Percentiles rank a stretch among this genome's conserved stretches.
Evolutionary conservation across 2,113 vertebrate species (phyloP).

Genomic region (Notothenia coriiceps): DNA sequence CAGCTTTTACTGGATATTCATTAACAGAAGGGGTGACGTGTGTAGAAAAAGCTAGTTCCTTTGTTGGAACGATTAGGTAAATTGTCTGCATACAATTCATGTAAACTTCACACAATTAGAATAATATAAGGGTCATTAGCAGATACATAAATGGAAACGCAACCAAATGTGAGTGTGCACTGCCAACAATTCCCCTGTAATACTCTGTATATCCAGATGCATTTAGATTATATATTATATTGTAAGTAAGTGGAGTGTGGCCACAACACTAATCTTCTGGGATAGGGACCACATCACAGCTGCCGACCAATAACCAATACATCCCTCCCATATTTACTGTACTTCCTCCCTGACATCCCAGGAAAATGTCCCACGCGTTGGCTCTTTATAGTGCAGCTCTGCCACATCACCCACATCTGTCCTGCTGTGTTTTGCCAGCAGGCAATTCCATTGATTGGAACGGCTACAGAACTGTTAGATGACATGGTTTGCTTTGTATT

Average conservation of each 20-base stretch:
- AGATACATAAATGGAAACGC: background rate
- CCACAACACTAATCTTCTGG: conserved; percentile 58
- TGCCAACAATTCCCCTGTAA: background rate
- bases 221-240: conserved; percentile 56
- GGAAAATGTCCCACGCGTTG: conserved; percentile 5
- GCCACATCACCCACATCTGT: conserved; percentile 57
- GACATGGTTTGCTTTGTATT: conserved; percentile 33
- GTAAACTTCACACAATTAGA: no score
- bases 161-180: background rate
- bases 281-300: conserved; percentile 33
- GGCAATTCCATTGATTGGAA: conserved; percentile 53
- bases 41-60: conserved; percentile 16
- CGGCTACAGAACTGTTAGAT: conserved; percentile 9
- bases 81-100: no score
- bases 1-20: conserved; percentile 32
- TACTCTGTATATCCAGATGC: conserved; percentile 15
- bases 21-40: conserved; percentile 24
- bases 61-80: background rate
- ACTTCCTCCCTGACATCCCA: conserved; percentile 16
- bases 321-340: conserved; percentile 60
- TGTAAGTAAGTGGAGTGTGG: conserved; percentile 26
- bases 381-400: conserved; percentile 57
- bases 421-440: conserved; percentile 52
- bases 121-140: no score
- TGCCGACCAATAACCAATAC: conserved; percentile 37